A percentile compares a stretch with the other conserved stretches of the same genome.
Evolutionary conservation across 2,888 invertebrate genomes (phyloP).

Genomic region (Nudaria mundana): DNA sequence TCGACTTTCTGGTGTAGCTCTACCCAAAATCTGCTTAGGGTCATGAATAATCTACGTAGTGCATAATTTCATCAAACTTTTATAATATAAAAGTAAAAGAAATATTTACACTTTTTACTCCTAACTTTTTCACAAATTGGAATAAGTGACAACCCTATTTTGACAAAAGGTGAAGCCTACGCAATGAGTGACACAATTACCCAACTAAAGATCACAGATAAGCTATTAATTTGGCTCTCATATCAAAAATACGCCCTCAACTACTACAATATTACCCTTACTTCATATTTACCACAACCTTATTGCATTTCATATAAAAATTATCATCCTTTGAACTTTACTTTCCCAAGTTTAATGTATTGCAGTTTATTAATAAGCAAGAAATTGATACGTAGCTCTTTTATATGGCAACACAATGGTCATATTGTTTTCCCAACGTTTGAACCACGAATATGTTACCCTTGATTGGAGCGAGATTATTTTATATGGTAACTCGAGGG

Average conservation of each 20-base stretch:
- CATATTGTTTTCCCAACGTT: conserved; percentile 61
- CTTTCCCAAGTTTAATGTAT: conserved; percentile 15
- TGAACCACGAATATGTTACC: conserved; percentile 50
- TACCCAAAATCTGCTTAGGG: too few relatives aligned
- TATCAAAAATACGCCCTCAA: conserved; percentile 50
- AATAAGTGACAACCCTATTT: conserved; percentile 53
- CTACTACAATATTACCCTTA: conserved; percentile 18
- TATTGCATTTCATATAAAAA: conserved; percentile 4
- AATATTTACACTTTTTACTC: too few relatives aligned
- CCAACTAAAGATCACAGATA: conserved; percentile 68
- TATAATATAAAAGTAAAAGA: too few relatives aligned
- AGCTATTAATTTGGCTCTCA: conserved; percentile 74
- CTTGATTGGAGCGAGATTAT: conserved; percentile 48
- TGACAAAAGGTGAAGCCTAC: conserved; percentile 50
- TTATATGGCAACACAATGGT: conserved; percentile 58
- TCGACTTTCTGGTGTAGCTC: too few relatives aligned
- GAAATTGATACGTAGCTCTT: conserved; percentile 66
- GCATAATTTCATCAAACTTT: too few relatives aligned
- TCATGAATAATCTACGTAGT: too few relatives aligned
- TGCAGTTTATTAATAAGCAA: conserved; percentile 39
- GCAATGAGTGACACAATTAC: conserved; percentile 75
- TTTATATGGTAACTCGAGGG: conserved; percentile 41
- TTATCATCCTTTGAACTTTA: conserved; percentile 14
- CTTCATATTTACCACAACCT: not conserved
- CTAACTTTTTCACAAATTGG: too few relatives aligned